Base-by-base conservation (phyloP, 1,140 invertebrate species). In the Trigoniulus corallinus region DNA sequence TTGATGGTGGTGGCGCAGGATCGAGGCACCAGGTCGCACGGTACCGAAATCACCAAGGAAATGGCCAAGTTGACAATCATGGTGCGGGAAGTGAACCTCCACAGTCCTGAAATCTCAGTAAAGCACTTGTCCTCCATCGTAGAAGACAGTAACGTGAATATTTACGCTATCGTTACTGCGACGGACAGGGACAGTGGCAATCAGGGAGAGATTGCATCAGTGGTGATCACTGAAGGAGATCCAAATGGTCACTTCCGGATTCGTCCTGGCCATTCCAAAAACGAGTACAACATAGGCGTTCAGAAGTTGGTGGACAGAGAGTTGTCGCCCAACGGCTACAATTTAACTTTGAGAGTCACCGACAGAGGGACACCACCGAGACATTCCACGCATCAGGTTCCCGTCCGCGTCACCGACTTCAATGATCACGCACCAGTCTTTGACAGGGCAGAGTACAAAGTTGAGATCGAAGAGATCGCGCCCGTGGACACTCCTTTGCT, bases 221-320 rank as follows among this genome's bases (percentile, higher is more conserved):
- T 96, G n/a, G 80, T 86, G 56, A 93, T 96, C 51, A 77, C 88
- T 3, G 81, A 83, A 43, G 88, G 88, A 0, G 88, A 92, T 65
- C 80, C 84, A 0, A 80, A 88, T 58, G 83, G 84, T 1, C 80
- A 88, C 64, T 93, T 93, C 64, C 72, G 81, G 15, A 76, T 94
- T 21, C 29, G 29, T 7, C 47, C 42, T 66, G 75, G 52, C 66
- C 75, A 18, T 72, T 74, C 1, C 58, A 70, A 59, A 23, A 50
- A 56, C 22, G 70, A 74, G 56, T 76, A 67, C 58, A 67, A 69
- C 48, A 64, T 76, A 53, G 77, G 83, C 43, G 78, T 87, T 1
- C 72, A 86, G 29, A 77, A 79, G 45, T 67, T 85, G 42, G 66
- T 89, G 26, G 84, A 88, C 61, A 67, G 84, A 18, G 82, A 85